Conservation (phyloP, 2,113 vertebrate genomes). For the Pachycephala philippinensis region DNA sequence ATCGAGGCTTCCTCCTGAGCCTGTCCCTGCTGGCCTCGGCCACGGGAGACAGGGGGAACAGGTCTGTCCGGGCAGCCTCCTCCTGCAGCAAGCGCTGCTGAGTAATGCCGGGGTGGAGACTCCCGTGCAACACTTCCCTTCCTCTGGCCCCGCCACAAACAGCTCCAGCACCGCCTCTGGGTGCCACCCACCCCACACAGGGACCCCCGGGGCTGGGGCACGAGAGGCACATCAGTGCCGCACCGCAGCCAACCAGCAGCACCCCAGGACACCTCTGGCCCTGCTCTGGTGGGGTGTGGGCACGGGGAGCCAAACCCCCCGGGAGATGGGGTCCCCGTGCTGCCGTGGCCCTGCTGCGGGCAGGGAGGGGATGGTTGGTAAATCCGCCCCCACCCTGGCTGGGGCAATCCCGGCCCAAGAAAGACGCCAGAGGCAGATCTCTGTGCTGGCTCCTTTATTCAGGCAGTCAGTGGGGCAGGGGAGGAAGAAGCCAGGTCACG, state of each 20-base stretch:
- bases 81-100: not conserved
- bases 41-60: slow-evolving; percentile 9
- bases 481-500: slow-evolving; percentile 57
- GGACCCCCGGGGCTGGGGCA: not conserved
- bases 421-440: not conserved
- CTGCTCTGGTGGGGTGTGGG: not conserved
- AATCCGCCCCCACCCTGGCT: not conserved
- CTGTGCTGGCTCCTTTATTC: slow-evolving; percentile 8
- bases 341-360: not conserved
- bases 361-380: not conserved
- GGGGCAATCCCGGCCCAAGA: not conserved
- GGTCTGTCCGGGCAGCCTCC: slow-evolving; percentile 23
- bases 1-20: not conserved
- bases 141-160: not conserved
- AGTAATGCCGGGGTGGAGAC: slow-evolving; percentile 34
- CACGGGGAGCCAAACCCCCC: not conserved
- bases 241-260: not conserved
- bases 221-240: rapidly evolving
- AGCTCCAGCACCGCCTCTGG: not conserved
- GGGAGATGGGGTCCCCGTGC: rapidly evolving
- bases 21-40: not conserved
- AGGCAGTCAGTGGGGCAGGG: not conserved
- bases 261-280: not conserved
- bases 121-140: slow-evolving; percentile 3
- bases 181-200: not conserved